Evolutionary conservation across 2,888 invertebrate species (phyloP).

Genomic region (Bimastos eiseni): DNA sequence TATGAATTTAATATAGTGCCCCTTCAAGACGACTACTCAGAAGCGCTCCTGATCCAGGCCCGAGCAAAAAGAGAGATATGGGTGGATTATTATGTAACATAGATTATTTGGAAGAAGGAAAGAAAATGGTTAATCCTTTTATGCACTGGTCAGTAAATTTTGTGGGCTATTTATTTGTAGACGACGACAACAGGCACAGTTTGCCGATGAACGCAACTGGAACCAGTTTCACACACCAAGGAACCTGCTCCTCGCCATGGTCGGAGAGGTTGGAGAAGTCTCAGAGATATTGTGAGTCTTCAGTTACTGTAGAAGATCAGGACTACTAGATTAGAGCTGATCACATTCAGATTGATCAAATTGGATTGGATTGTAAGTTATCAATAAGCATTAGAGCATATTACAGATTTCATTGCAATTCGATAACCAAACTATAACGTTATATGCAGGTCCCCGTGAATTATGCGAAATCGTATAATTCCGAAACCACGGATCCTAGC

Average conservation of each 20-base stretch:
- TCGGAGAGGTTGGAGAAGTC: constrained; percentile 64
- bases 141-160: neutral
- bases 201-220: constrained; percentile 62
- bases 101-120: too few species aligned
- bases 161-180: constrained; percentile 46
- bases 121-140: too few species aligned
- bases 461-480: too few species aligned
- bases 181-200: constrained; percentile 51
- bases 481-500: too few species aligned
- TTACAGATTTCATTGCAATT: neutral
- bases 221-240: constrained; percentile 61
- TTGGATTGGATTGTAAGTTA: neutral
- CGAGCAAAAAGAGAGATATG: too few species aligned
- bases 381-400: neutral
- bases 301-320: neutral
- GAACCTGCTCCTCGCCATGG: constrained; percentile 59
- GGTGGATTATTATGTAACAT: too few species aligned
- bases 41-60: too few species aligned
- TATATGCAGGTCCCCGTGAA: too few species aligned
- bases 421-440: too few species aligned
- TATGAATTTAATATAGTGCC: too few species aligned
- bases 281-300: constrained; percentile 63
- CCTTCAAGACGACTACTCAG: too few species aligned
- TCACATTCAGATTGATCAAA: neutral
- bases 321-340: neutral